Base-by-base conservation (phyloP, 2,113 vertebrate species). In the Azemiops feae region DNA sequence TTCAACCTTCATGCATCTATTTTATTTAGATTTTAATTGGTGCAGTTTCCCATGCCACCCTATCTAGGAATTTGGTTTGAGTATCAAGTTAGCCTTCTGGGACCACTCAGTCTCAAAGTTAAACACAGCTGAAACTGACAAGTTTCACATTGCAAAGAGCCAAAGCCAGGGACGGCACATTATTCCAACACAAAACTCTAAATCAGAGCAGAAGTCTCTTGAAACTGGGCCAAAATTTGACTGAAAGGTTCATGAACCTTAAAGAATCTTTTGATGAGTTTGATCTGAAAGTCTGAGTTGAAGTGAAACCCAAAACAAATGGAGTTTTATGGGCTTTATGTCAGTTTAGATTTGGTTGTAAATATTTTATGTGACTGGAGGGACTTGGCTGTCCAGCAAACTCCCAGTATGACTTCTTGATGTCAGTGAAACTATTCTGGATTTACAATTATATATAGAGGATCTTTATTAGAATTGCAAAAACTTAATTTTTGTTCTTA, bases 161-260 rank as follows among this genome's bases (percentile, higher is more conserved):
- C 93, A 95, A 96, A 97, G 88, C 27, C 94, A 94, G 85, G 86
- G 69, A 96, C 96, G 93, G 93, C 94, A 96, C 94, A 89, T 96
- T 96, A 95, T 95, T 97, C 96, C 94, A 95, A 93, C 91, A 85
- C 92, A 95, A 95, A 97, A 92, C 94, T 91, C 95, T 97, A 97
- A 97, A 97, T 97, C 95, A 97, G 93, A 91, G 91, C 85, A 81
- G 88, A 88, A 89, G 95, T 22, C 0, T 91, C 95, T 97, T 97
- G 96, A 96, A 95, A 96, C 6, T 81, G 89, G 94, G 95, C 97
- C 97, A 96, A 95, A 57, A 87, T 69, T 95, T 96, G 95, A 96
- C 94, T 96, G 96, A 97, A 96, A 96, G 95, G 97, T 96, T 97
- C 96, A 96, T 64, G 94, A 97, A 97, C 97, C 96, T 96, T 92